These are phyloP conservation scores for Sturnus vulgaris DNA, from an alignment of 2,113 vertebrate species.

Conservation along the genomic window DNA sequence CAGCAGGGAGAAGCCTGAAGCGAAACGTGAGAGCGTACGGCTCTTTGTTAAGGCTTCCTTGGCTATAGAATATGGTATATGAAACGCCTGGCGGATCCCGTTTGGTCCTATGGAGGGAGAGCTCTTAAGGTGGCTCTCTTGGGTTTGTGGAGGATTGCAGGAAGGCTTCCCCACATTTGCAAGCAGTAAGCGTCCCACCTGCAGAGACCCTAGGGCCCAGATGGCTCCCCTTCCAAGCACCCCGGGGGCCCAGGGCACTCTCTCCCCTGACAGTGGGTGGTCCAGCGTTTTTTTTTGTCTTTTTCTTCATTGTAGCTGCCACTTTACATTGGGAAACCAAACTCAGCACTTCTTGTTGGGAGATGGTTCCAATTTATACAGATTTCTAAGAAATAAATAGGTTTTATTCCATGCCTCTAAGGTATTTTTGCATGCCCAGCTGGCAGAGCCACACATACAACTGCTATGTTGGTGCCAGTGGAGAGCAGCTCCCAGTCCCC, in stretches of 20 bases:
- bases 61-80: slow-evolving; percentile 73
- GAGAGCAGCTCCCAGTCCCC: background rate
- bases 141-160: background rate
- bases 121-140: slow-evolving; percentile 68
- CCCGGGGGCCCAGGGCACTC: background rate
- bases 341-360: background rate
- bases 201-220: background rate
- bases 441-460: background rate
- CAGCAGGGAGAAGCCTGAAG: slow-evolving; percentile 69
- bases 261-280: slow-evolving; percentile 25
- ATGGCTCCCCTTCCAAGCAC: background rate
- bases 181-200: slow-evolving; percentile 27
- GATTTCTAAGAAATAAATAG: background rate
- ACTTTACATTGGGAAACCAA: background rate
- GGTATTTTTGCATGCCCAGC: background rate
- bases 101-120: slow-evolving; percentile 64
- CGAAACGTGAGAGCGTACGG: slow-evolving; percentile 56
- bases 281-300: background rate
- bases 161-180: background rate
- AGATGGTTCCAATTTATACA: slow-evolving; percentile 23
- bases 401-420: background rate
- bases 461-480: background rate
- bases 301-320: slow-evolving; percentile 5
- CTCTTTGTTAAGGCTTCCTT: slow-evolving; percentile 73
- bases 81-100: slow-evolving; percentile 55